Conservation (phyloP, 2,888 invertebrate genomes). For the Sarcophaga carnaria region DNA sequence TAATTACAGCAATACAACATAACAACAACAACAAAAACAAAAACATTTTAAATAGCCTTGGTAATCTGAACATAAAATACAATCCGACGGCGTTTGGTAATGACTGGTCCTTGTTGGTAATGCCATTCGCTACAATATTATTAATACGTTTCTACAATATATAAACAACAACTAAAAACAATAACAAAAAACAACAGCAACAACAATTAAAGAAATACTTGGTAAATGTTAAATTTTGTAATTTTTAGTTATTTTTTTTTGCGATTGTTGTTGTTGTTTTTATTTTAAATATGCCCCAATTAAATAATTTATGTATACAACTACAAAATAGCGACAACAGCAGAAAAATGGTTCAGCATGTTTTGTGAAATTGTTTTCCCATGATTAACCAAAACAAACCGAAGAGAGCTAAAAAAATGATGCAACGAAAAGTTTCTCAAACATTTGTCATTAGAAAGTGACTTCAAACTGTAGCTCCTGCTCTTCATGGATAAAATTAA, state of each 20-base stretch:
- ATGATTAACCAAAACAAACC: too few species aligned
- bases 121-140: background rate
- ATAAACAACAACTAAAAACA: background rate
- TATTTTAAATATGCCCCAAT: background rate
- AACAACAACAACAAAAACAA: background rate
- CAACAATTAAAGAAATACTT: background rate
- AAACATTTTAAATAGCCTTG: conserved; percentile 25
- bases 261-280: background rate
- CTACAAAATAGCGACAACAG: too few species aligned
- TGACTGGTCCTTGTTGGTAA: background rate
- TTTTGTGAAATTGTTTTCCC: too few species aligned
- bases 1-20: background rate
- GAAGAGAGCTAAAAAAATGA: too few species aligned
- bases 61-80: background rate
- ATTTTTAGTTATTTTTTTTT: too few species aligned
- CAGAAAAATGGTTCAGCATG: too few species aligned
- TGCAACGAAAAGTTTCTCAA: too few species aligned
- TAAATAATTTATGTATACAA: background rate
- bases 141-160: background rate
- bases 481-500: too few species aligned
- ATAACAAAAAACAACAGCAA: background rate
- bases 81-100: background rate
- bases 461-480: too few species aligned
- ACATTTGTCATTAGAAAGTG: too few species aligned
- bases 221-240: background rate